A percentile compares a stretch with the other conserved stretches of the same genome.
Evolutionary conservation across 2,113 vertebrate species (phyloP).

Genomic region (Bubo bubo): DNA sequence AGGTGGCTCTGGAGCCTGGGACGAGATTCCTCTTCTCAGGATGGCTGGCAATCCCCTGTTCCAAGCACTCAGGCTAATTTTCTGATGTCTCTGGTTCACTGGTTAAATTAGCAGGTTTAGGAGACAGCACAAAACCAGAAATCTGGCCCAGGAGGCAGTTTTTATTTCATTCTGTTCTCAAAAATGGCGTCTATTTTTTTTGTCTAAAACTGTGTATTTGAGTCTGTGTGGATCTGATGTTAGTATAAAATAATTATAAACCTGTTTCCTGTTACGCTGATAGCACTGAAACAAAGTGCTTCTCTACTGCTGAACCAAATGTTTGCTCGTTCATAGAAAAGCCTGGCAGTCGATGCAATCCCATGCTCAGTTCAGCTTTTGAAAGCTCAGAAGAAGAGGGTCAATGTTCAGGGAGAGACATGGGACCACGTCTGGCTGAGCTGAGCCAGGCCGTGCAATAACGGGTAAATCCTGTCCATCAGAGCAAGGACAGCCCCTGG

Average conservation of each 20-base stretch:
- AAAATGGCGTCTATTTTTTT: background rate
- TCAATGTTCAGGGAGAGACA: fast-evolving
- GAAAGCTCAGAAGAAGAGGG: background rate
- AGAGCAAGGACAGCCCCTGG: background rate
- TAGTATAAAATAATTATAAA: background rate
- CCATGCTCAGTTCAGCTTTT: background rate
- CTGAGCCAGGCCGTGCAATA: fast-evolving
- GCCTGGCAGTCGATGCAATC: background rate
- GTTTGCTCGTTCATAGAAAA: background rate
- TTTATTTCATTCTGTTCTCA: background rate
- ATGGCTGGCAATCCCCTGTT: background rate
- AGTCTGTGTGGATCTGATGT: background rate
- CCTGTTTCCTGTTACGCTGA: background rate
- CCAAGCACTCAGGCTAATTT: background rate
- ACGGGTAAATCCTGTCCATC: fast-evolving
- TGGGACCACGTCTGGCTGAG: background rate
- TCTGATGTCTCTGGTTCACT: background rate
- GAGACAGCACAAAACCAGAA: background rate
- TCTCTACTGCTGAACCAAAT: background rate
- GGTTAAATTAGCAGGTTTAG: background rate
- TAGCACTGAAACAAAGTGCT: background rate
- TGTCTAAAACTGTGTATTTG: background rate
- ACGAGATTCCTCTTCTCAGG: background rate
- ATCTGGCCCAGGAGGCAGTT: background rate
- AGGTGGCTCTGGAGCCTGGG: background rate